Evolutionary conservation across 2,113 vertebrate species (phyloP).

Genomic region (Steatornis caripensis): DNA sequence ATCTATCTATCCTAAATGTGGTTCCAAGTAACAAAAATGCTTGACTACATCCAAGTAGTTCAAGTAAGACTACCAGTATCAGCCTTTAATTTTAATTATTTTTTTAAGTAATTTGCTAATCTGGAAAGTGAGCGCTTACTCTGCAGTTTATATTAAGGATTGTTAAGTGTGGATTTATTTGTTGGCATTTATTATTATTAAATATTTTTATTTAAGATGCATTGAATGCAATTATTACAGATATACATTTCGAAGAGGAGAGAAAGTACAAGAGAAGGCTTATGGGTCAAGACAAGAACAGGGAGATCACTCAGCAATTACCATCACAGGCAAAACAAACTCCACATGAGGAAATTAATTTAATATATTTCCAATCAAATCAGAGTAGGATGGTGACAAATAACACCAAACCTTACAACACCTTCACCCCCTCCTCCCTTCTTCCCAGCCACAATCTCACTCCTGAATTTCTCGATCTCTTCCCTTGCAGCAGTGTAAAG

Average conservation of each 20-base stretch:
- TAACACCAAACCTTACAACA: neutral
- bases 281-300: too few relatives aligned
- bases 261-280: too few relatives aligned
- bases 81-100: neutral
- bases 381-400: neutral
- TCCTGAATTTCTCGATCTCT: rapidly evolving
- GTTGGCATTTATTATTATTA: neutral
- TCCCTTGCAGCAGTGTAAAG: too few relatives aligned
- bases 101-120: neutral
- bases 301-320: too few relatives aligned
- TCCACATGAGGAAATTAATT: too few relatives aligned
- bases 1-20: neutral
- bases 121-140: neutral
- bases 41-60: neutral
- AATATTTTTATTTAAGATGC: neutral
- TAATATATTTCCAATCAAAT: neutral
- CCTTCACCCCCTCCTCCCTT: neutral
- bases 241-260: neutral
- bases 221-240: neutral
- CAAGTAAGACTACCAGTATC: neutral
- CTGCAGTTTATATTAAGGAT: neutral
- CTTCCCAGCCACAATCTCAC: neutral
- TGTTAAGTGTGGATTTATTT: neutral
- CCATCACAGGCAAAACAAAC: too few relatives aligned
- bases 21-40: neutral